A percentile compares a stretch with the other conserved stretches of the same genome.
Evolutionary conservation across 2,888 invertebrate genomes (phyloP).

Genomic region (Drosophila meridiana): DNA sequence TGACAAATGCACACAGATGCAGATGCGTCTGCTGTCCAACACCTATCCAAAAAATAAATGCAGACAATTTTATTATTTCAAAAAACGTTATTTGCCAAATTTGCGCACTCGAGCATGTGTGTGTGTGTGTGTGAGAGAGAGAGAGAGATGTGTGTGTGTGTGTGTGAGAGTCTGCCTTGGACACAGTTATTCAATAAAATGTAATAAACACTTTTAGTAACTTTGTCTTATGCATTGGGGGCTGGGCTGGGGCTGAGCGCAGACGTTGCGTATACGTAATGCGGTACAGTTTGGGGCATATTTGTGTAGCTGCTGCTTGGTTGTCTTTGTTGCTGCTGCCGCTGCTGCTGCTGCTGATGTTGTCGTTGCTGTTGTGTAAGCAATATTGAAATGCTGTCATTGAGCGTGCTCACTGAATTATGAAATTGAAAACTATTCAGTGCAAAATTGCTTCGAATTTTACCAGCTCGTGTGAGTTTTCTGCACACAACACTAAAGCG

Average conservation of each 20-base stretch:
- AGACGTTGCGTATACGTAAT: constrained; percentile 72
- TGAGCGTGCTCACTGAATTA: constrained; percentile 83
- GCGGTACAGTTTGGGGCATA: constrained; percentile 53
- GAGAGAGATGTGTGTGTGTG: constrained; percentile 6
- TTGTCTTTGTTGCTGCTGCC: constrained; percentile 9
- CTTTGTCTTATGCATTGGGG: constrained; percentile 70
- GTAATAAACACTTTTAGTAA: constrained; percentile 79
- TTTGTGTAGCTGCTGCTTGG: constrained; percentile 45
- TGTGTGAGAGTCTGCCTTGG: constrained; percentile 26
- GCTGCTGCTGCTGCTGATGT: constrained; percentile 8
- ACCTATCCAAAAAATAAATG: constrained; percentile 58
- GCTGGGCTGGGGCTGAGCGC: constrained; percentile 21
- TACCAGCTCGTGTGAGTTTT: constrained; percentile 52
- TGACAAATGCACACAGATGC: background rate
- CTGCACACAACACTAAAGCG: constrained; percentile 19
- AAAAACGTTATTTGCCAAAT: constrained; percentile 71
- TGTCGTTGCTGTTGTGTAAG: constrained; percentile 58
- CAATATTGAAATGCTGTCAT: constrained; percentile 80
- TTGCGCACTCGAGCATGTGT: constrained; percentile 59
- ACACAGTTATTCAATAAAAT: constrained; percentile 76
- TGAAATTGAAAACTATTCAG: constrained; percentile 83
- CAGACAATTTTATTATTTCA: constrained; percentile 75
- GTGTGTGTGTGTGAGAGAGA: background rate
- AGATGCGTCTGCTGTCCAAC: background rate
- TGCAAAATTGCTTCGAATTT: constrained; percentile 77